phyloP scores from a whole-genome alignment of 2,113 vertebrate genomes.

The Hippocampus barbouri region DNA sequence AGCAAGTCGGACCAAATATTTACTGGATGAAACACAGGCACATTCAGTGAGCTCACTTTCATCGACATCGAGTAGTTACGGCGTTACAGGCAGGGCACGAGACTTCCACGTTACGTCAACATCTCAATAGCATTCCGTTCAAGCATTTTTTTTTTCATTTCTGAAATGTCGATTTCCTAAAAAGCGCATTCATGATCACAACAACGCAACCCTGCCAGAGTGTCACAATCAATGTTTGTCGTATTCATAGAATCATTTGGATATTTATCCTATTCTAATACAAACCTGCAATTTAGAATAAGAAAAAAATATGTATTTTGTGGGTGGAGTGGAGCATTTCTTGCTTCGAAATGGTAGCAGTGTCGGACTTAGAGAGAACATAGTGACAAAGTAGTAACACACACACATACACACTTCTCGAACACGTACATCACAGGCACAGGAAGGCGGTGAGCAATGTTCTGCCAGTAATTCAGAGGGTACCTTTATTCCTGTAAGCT shows the following conservation, averaged over 20 bases:
- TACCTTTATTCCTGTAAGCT: too few relatives aligned
- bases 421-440: too few relatives aligned
- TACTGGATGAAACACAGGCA: slow-evolving; percentile 16
- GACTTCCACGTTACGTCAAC: slow-evolving; percentile 18
- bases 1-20: slow-evolving; percentile 1
- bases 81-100: slow-evolving; percentile 32
- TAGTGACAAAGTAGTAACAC: background rate
- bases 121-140: slow-evolving; percentile 9
- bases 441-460: too few relatives aligned
- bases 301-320: background rate
- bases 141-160: background rate
- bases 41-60: slow-evolving; percentile 51
- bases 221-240: background rate
- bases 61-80: slow-evolving; percentile 42
- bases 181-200: background rate
- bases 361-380: background rate
- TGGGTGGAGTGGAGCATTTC: background rate
- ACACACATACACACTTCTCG: too few relatives aligned
- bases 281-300: background rate
- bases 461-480: too few relatives aligned
- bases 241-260: background rate
- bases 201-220: background rate
- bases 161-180: background rate
- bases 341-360: background rate
- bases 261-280: background rate